Conservation (phyloP, 2,113 vertebrate species). For the Coturnix japonica region DNA sequence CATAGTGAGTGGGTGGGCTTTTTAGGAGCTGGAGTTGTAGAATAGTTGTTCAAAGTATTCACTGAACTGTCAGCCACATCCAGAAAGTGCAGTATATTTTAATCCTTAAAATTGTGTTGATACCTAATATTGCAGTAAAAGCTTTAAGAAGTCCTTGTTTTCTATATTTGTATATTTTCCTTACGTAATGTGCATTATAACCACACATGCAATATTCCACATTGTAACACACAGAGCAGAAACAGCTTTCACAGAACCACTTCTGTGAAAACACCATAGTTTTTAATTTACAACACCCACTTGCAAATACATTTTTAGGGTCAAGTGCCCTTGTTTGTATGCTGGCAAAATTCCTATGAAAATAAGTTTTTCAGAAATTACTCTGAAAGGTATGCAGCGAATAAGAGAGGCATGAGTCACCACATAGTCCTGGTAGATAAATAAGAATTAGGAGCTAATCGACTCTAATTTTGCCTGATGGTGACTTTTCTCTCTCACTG, state of each 20-base stretch:
- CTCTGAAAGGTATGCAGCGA: background rate
- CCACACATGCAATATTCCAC: background rate
- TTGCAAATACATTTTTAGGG: constrained; percentile 47
- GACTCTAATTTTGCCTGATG: constrained; percentile 1
- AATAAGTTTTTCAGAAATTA: constrained; percentile 16
- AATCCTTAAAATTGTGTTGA: background rate
- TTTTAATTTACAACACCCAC: constrained; percentile 25
- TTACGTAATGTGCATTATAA: background rate
- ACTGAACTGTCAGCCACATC: background rate
- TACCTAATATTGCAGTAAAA: background rate
- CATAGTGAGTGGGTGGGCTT: background rate
- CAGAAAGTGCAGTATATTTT: background rate
- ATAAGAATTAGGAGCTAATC: constrained; percentile 7
- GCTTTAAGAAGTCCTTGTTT: background rate
- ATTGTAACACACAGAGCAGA: background rate
- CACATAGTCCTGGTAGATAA: background rate
- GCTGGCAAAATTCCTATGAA: constrained; percentile 17
- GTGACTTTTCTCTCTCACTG: background rate
- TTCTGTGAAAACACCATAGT: background rate
- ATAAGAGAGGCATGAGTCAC: constrained; percentile 35
- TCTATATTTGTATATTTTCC: background rate
- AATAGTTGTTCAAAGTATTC: constrained; percentile 26
- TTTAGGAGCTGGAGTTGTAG: background rate
- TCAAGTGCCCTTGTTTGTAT: constrained; percentile 1
- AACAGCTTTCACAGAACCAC: background rate